These are phyloP conservation scores for Apolygus lucorum DNA, from an alignment of 1,140 invertebrate genomes.

Conservation along the genomic window DNA sequence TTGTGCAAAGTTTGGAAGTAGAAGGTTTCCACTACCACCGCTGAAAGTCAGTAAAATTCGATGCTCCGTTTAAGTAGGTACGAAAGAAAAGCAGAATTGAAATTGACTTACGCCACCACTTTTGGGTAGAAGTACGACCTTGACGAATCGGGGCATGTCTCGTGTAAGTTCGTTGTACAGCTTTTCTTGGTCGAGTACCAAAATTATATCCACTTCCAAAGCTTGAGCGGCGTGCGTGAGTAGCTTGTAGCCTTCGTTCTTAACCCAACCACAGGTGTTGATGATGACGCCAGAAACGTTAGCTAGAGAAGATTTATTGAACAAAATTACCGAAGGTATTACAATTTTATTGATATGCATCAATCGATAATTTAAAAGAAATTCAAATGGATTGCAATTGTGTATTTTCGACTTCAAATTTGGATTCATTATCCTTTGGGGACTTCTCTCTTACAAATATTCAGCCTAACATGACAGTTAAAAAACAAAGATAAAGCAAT, in stretches of 20 bases:
- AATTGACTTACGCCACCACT: slow-evolving; percentile 76
- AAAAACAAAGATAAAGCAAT: too few species aligned
- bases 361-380: slow-evolving; percentile 16
- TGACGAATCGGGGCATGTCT: slow-evolving; percentile 88
- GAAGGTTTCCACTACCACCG: too few species aligned
- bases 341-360: slow-evolving; percentile 15
- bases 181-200: slow-evolving; percentile 94
- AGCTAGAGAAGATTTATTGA: slow-evolving; percentile 47
- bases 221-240: slow-evolving; percentile 78
- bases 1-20: too few species aligned
- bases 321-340: too few species aligned
- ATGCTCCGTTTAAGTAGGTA: not conserved
- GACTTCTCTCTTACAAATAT: too few species aligned
- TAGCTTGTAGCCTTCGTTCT: slow-evolving; percentile 76
- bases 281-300: slow-evolving; percentile 90
- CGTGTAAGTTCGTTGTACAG: slow-evolving; percentile 88
- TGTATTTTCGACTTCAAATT: too few species aligned
- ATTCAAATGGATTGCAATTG: slow-evolving; percentile 18
- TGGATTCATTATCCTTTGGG: too few species aligned
- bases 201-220: slow-evolving; percentile 91
- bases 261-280: slow-evolving; percentile 97
- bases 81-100: slow-evolving; percentile 19
- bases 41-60: too few species aligned
- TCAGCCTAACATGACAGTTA: too few species aligned
- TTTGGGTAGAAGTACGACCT: slow-evolving; percentile 88